Base-by-base conservation (phyloP, 2,113 vertebrate genomes). In the Lipophrys pholis region DNA sequence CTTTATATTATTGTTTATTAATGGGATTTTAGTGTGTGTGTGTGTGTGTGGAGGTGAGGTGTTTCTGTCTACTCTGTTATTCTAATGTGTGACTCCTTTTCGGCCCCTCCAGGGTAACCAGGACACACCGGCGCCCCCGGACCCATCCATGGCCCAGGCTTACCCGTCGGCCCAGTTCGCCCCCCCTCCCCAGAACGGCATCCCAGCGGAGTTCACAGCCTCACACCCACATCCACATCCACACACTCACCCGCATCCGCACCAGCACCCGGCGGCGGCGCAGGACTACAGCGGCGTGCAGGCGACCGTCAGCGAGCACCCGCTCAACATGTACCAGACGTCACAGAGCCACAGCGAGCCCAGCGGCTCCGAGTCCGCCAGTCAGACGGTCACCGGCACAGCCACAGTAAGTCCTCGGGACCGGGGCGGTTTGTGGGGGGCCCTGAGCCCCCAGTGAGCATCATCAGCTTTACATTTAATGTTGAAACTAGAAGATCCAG, bases 101-200 rank as follows among this genome's bases (percentile, higher is more conserved):
- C 35, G 21, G 2, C 88, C 81, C 60, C 53, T 30, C 11, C 91
- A 98, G 97, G 97, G 96, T 96, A 97, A 97, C 93, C 97, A 98
- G 94, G 97, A 98, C 94, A 95, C 95, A 80, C 93, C 96, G 76
- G 95, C 95, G 78, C 95, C 96, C 93, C 96, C 96, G 77, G 97
- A 97, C 91, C 81, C 83, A 41, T 96, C 97, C 69, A 98, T 97
- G 97, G 96, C 97, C 72, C 97, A 98, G 93, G 95, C 96, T 90
- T 98, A 97, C 5, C 93, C 96, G 54, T 96, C 97, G 1, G 95
- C 96, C 67, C 96, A 96, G 94, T 98, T 98, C 11, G 95, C 96
- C 21, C 95, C 96, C 59, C 93, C 96, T 51, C 95, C 96, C 45
- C 97, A 98, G 93, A 97, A 97, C 2, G 93, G 96, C 76, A 96